These are phyloP conservation scores for Torymus aiolomorphi DNA, from an alignment of 2,888 invertebrate species.

Conservation along the genomic window DNA sequence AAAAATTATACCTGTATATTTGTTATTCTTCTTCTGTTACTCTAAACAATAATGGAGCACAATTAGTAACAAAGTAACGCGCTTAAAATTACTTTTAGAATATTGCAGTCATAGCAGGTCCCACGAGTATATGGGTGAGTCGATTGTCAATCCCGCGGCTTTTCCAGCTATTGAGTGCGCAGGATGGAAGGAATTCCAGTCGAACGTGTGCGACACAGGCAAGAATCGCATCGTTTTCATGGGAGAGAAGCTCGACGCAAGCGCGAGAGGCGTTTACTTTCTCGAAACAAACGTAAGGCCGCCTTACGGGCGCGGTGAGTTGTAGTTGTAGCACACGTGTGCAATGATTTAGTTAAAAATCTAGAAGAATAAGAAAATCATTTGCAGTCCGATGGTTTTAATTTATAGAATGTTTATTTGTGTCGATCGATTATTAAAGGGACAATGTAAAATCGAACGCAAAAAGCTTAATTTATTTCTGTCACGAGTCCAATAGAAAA, in stretches of 20 bases:
- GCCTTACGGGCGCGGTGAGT: slow-evolving; percentile 77
- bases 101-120: slow-evolving; percentile 84
- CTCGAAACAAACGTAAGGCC: slow-evolving; percentile 79
- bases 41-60: neutral
- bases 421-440: no score
- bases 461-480: no score
- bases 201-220: slow-evolving; percentile 73
- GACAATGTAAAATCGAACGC: no score
- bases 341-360: no score
- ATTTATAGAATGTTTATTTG: no score
- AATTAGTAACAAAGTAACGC: neutral
- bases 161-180: slow-evolving; percentile 80
- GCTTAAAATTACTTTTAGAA: slow-evolving; percentile 73
- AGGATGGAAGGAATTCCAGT: slow-evolving; percentile 76
- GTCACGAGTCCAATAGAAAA: no score
- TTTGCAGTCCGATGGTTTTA: no score
- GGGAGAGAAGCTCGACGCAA: slow-evolving; percentile 77
- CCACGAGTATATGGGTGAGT: slow-evolving; percentile 81
- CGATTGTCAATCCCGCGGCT: slow-evolving; percentile 78
- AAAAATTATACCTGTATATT: neutral
- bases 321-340: neutral
- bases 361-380: no score
- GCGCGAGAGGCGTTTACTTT: slow-evolving; percentile 79
- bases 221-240: slow-evolving; percentile 74
- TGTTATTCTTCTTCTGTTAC: neutral